Conservation (phyloP, 2,888 invertebrate genomes). For the Dolomedes plantarius region DNA sequence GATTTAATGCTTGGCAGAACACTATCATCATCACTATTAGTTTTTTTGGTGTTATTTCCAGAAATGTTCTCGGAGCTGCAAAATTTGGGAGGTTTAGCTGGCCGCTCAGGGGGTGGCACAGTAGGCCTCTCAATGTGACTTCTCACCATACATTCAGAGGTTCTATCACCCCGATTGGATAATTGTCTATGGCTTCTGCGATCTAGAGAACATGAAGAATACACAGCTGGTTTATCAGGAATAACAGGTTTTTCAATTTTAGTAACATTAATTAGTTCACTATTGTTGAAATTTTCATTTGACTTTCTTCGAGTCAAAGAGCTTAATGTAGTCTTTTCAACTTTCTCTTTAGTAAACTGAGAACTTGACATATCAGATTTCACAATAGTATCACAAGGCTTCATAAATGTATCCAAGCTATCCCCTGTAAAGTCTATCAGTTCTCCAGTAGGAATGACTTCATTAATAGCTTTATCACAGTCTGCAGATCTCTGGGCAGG, state of each 20-base stretch:
- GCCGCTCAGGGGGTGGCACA: conserved; percentile 51
- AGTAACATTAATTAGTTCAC: not conserved
- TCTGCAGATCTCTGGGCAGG: conserved; percentile 26
- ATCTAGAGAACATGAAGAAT: conserved; percentile 58
- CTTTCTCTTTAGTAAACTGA: not conserved
- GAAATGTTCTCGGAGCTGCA: conserved; percentile 36
- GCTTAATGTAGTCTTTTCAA: not conserved
- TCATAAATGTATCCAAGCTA: not conserved
- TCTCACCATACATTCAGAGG: conserved; percentile 26
- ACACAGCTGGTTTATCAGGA: conserved; percentile 51
- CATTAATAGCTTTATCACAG: not conserved
- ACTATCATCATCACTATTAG: not conserved
- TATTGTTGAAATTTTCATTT: conserved; percentile 3
- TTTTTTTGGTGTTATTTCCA: not conserved
- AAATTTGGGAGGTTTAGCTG: conserved; percentile 24
- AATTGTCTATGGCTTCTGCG: conserved; percentile 29
- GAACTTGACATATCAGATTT: not conserved
- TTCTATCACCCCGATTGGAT: not conserved
- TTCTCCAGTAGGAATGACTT: not conserved
- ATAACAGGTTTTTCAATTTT: conserved; percentile 38
- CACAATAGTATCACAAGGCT: not conserved
- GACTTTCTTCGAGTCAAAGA: not conserved
- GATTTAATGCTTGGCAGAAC: not conserved
- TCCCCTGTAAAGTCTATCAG: conserved; percentile 31
- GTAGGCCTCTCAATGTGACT: conserved; percentile 55